Conservation (phyloP, 2,797 vertebrate genomes). For the Myotis findleyi region DNA sequence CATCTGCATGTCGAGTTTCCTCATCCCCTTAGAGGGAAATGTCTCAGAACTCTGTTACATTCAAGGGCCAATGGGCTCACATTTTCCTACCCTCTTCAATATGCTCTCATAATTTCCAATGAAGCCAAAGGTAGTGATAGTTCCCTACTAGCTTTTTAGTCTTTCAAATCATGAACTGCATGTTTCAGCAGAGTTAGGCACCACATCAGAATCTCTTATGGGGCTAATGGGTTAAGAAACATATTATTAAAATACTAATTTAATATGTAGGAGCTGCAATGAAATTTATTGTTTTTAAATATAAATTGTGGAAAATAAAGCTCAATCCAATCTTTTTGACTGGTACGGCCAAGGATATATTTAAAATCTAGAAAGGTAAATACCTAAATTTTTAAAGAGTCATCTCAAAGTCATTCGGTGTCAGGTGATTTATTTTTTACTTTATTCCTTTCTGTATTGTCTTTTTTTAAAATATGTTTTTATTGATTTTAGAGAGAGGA, state of each 20-base stretch:
- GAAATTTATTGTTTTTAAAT: conserved; percentile 3
- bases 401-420: not conserved
- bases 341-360: not conserved
- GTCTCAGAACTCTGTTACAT: not conserved
- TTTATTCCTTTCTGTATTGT: not conserved
- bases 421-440: not conserved
- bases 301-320: not conserved
- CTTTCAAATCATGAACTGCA: conserved; percentile 11
- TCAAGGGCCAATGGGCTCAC: not conserved
- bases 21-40: not conserved
- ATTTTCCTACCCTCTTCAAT: not conserved
- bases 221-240: not conserved
- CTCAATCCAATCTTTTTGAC: not conserved
- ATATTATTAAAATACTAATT: not conserved
- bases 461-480: not conserved
- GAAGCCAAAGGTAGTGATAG: not conserved
- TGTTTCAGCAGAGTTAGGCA: not conserved
- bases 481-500: too few relatives aligned
- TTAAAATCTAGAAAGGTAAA: conserved; percentile 2
- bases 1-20: not conserved
- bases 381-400: not conserved
- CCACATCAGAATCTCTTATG: not conserved
- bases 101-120: not conserved
- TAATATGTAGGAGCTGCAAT: not conserved
- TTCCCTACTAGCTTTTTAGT: not conserved